These are phyloP conservation scores for Caenorhabditis wallacei DNA, from an alignment of 2,888 invertebrate genomes.

Conservation along the genomic window DNA sequence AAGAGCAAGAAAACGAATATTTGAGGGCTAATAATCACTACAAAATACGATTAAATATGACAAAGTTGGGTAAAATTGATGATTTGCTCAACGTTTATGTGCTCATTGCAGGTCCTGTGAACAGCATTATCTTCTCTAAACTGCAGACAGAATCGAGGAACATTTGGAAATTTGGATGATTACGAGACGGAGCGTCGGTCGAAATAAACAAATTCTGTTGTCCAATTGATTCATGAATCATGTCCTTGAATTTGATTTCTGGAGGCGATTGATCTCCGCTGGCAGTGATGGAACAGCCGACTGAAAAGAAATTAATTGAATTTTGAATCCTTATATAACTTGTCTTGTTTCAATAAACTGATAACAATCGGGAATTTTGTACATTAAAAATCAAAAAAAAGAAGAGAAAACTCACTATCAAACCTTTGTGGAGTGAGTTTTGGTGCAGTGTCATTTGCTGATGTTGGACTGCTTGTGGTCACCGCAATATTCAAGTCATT, in stretches of 20 bases:
- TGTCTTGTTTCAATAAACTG: conserved; percentile 3
- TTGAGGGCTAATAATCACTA: conserved; percentile 42
- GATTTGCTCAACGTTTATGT: conserved; percentile 13
- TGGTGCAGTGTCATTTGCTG: conserved; percentile 38
- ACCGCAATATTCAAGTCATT: conserved; percentile 67
- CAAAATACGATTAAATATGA: conserved; percentile 54
- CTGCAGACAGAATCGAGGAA: conserved; percentile 38
- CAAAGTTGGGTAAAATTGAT: conserved; percentile 50
- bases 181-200: conserved; percentile 33
- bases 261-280: conserved; percentile 56
- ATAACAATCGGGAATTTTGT: conserved; percentile 9
- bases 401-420: conserved; percentile 47
- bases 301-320: conserved; percentile 17
- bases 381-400: conserved; percentile 18
- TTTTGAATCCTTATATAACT: neutral
- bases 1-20: conserved; percentile 13
- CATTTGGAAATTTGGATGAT: conserved; percentile 53
- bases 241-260: conserved; percentile 34
- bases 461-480: conserved; percentile 50
- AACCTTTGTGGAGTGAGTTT: conserved; percentile 62
- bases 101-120: conserved; percentile 12
- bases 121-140: conserved; percentile 46
- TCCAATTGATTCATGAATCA: conserved; percentile 30
- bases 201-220: conserved; percentile 33
- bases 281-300: conserved; percentile 26